Conservation (phyloP, 2,113 vertebrate species). For the Shinisaurus crocodilurus region DNA sequence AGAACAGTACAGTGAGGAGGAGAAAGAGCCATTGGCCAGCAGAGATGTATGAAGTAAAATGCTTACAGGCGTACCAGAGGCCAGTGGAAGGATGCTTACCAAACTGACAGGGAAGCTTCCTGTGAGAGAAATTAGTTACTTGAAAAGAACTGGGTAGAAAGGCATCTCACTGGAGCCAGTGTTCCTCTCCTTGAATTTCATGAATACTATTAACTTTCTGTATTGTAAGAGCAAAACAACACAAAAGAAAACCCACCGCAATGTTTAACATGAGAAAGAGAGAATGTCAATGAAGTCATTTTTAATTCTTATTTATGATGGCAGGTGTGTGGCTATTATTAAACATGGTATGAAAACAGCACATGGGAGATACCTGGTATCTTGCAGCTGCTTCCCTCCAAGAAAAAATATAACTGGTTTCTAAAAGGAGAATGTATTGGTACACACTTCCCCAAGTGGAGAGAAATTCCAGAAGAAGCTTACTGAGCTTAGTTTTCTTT, state of each 20-base stretch:
- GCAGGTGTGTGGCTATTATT: constrained; percentile 64
- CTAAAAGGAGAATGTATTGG: background rate
- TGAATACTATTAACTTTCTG: constrained; percentile 63
- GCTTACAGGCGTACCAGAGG: background rate
- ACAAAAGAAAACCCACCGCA: background rate
- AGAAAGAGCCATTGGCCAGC: background rate
- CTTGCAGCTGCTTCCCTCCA: constrained; percentile 20
- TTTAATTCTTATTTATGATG: constrained; percentile 75
- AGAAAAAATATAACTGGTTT: constrained; percentile 7
- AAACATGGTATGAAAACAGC: constrained; percentile 67
- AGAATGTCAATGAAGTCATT: constrained; percentile 63
- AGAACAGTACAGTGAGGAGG: background rate
- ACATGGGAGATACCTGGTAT: constrained; percentile 31
- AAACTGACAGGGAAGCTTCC: background rate
- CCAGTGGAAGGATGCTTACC: background rate
- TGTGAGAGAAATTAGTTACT: background rate
- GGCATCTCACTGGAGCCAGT: constrained; percentile 38
- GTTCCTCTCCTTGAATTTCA: constrained; percentile 54
- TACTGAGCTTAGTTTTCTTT: background rate
- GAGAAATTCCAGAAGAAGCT: background rate
- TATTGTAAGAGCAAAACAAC: constrained; percentile 45
- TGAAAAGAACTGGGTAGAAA: constrained; percentile 17
- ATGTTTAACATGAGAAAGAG: background rate
- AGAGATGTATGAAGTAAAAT: background rate
- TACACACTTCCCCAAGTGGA: background rate